Evolutionary conservation across 2,113 vertebrate genomes (phyloP), one percentile per base, ranked within the genome.

Genomic region (Pachypanchax playfairii): DNA sequence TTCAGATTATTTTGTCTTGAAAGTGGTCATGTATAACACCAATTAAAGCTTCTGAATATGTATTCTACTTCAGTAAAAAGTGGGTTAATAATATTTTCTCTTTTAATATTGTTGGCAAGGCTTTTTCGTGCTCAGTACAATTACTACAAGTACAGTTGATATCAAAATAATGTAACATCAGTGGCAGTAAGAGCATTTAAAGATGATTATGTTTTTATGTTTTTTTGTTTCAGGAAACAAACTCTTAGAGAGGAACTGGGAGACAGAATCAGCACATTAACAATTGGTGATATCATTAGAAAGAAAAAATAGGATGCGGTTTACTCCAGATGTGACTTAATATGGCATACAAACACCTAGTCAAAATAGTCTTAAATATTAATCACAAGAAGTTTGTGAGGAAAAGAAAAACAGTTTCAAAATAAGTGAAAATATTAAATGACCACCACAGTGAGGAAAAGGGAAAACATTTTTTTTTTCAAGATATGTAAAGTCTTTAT

Each of bases 301-400:
- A 39, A 50, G 57, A 38, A 78, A 51, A 70, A 26, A 63, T 65
- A 61, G 69, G 54, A 61, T 57, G 58, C 24, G 46, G 41, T 74
- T 66, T 59, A 66, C 26, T 47, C 55, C 41, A 60, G 64, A 76
- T 76, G 73, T 36, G 70, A 26, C 20, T 61, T 70, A 75, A 72
- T 51, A 65, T 29, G 43, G 56, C 28, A 60, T 26, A 35, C 49
- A 17, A 21, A 31, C 29, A 64, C 52, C 48, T 18, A 17, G 7
- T 29, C 28, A 29, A 29, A 29, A 29, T 29, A 29, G 18, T 38
- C 31, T 54, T 18, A 10, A 55, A 50, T 35, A 22, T 17, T n/a
- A 54, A 21, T 22, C 22, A 35, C 24, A 41, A 55, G 21, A 46
- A 18, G 33, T 76, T 6, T 31, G 8, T 1, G 10, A 12, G 33